Percentiles rank a stretch among this genome's conserved stretches.
Evolutionary conservation across 2,888 invertebrate species (phyloP).

Genomic region (Spisula solida): DNA sequence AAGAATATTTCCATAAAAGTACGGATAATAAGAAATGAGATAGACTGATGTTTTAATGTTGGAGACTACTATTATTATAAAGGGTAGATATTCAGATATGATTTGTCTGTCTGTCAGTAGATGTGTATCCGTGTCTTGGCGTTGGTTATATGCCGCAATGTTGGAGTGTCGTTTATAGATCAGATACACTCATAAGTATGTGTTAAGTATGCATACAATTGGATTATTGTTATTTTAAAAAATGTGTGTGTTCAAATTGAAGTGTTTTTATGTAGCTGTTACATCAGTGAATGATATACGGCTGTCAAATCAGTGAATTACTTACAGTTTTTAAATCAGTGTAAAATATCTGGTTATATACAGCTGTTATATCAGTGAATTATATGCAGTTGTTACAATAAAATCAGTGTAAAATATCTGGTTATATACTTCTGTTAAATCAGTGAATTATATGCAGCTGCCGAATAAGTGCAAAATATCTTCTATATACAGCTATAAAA

Average conservation of each 20-base stretch:
- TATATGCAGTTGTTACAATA: no score
- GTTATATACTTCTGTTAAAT: no score
- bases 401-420: no score
- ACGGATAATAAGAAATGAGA: conserved; percentile 64
- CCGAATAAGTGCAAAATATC: no score
- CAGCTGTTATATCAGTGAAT: no score
- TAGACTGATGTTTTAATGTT: background rate
- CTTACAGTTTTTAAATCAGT: no score
- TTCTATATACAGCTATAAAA: no score
- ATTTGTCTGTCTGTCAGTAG: background rate
- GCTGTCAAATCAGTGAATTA: no score
- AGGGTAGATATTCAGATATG: background rate
- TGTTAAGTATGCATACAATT: background rate
- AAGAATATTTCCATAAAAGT: conserved; percentile 82
- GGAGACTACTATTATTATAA: background rate
- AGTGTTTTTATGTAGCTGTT: background rate
- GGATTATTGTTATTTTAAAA: background rate
- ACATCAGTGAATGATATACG: no score
- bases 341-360: no score
- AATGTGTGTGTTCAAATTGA: background rate
- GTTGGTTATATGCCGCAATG: background rate
- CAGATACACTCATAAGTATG: background rate
- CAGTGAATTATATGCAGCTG: no score
- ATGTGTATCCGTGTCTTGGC: background rate
- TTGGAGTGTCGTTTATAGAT: background rate